These are phyloP conservation scores for Sphyrna mokarran DNA, from an alignment of 2,113 vertebrate genomes.

Conservation along the genomic window DNA sequence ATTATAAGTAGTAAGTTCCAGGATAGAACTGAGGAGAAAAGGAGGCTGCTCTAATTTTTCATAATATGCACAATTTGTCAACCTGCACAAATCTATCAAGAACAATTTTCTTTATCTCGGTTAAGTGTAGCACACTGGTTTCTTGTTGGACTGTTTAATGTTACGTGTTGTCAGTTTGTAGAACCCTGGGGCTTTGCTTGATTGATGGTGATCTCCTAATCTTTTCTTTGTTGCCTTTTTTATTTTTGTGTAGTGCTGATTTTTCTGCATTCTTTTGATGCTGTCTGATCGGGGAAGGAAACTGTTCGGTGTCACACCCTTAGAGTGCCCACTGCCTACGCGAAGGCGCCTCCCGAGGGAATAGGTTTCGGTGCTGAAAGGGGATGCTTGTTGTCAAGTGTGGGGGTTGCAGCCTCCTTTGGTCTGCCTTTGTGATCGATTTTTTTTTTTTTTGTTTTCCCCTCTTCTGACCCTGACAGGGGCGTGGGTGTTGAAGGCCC, in stretches of 20 bases:
- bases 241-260: background rate
- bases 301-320: background rate
- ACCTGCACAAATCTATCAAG: background rate
- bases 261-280: background rate
- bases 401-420: background rate
- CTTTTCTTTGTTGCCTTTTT: background rate
- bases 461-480: background rate
- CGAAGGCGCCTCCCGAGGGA: background rate
- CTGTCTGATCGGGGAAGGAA: background rate
- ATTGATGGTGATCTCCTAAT: background rate
- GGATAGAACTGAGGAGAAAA: background rate
- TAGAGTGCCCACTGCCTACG: background rate
- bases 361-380: background rate
- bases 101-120: background rate
- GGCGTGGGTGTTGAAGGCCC: background rate
- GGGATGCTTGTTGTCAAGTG: background rate
- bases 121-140: background rate
- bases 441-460: no score
- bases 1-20: background rate
- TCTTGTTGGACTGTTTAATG: constrained; percentile 25
- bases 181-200: background rate
- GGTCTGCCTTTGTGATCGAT: background rate
- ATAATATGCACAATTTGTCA: constrained; percentile 1
- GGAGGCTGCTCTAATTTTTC: background rate
- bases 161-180: background rate